These are phyloP conservation scores for Catostylus mosaicus DNA, from an alignment of 30 jellyfish, hydroid and myxozoan genomes.

Conservation along the genomic window DNA sequence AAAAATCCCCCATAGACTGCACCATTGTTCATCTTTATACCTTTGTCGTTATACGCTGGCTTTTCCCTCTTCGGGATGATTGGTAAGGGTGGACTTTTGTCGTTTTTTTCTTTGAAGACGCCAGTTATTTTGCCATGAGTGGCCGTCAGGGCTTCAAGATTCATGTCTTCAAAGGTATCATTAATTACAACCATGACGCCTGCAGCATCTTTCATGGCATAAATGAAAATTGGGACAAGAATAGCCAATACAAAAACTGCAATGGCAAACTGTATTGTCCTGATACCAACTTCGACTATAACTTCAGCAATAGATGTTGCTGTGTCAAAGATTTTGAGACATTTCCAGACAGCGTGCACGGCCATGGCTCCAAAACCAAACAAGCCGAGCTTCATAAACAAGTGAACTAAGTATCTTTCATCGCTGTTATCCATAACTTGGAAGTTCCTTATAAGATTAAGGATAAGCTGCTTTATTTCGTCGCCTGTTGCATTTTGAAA, in stretches of 20 bases:
- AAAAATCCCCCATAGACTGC: conserved; percentile 28
- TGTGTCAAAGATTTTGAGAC: conserved; percentile 2
- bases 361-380: conserved; percentile 4
- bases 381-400: conserved; percentile 24
- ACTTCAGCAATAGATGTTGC: conserved; percentile 16
- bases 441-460: conserved; percentile 18
- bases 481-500: conserved; percentile 35
- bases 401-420: background rate
- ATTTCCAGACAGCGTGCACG: conserved; percentile 34
- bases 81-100: conserved; percentile 9
- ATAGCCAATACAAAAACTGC: conserved; percentile 13
- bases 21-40: conserved; percentile 1
- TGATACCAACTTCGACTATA: conserved; percentile 3
- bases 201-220: conserved; percentile 35
- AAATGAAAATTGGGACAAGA: conserved; percentile 24
- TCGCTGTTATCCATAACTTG: conserved; percentile 37
- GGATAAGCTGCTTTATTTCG: conserved; percentile 12
- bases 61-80: conserved; percentile 11
- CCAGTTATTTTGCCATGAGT: conserved; percentile 43
- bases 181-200: conserved; percentile 23
- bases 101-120: conserved; percentile 21
- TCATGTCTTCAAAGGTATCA: conserved; percentile 34
- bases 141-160: conserved; percentile 9
- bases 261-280: background rate
- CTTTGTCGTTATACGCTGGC: conserved; percentile 22